Conservation (phyloP, 2,797 vertebrate genomes). For the Rhinoraja longicauda region DNA sequence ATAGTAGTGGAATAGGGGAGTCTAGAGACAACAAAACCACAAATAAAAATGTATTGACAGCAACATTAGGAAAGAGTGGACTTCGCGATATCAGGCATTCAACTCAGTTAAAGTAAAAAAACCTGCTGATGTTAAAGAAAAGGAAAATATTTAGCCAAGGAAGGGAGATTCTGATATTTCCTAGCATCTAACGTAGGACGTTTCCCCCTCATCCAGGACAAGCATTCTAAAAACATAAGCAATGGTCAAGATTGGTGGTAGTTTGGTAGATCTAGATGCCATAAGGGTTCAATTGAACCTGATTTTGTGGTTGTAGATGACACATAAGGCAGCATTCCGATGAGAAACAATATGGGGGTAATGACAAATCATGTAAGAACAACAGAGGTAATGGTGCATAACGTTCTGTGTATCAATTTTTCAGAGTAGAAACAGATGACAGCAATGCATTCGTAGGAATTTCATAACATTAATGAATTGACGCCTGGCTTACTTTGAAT, state of each 20-base stretch:
- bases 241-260: neutral
- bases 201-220: neutral
- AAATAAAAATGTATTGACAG: neutral
- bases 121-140: too few relatives aligned
- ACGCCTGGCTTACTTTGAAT: neutral
- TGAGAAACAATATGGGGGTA: neutral
- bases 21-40: neutral
- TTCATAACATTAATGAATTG: neutral
- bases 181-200: neutral
- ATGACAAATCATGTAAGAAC: neutral
- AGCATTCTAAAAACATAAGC: neutral
- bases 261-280: neutral
- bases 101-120: neutral
- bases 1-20: neutral
- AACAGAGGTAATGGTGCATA: neutral
- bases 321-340: neutral
- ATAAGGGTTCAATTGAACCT: neutral
- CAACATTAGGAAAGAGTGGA: neutral
- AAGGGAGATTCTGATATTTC: neutral
- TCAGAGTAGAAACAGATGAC: neutral
- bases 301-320: neutral
- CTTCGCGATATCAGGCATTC: neutral
- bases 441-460: neutral
- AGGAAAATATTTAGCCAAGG: neutral
- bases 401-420: neutral